A percentile compares a stretch with the other conserved stretches of the same genome.
Evolutionary conservation across 2,113 vertebrate genomes (phyloP).

Genomic region (Nycticebus coucang): DNA sequence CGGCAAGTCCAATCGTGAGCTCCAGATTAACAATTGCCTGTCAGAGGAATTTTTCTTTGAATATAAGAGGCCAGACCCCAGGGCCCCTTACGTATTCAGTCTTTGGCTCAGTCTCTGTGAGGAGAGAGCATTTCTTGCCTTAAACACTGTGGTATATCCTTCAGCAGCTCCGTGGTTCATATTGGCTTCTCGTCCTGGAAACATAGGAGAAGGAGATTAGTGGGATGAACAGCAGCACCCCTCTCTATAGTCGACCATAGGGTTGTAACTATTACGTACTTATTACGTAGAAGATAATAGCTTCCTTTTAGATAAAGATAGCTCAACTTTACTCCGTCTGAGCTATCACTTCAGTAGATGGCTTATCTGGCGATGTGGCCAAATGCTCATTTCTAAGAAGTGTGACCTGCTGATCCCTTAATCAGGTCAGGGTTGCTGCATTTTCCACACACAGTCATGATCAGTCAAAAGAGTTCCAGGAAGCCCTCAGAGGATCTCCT

Average conservation of each 20-base stretch:
- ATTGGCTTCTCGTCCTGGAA: background rate
- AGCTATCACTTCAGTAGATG: background rate
- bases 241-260: background rate
- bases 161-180: background rate
- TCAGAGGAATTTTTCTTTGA: background rate
- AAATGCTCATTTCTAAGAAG: background rate
- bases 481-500: background rate
- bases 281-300: too few species aligned
- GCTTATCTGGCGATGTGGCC: background rate
- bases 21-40: background rate
- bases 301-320: too few species aligned
- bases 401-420: background rate
- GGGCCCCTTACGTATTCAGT: background rate
- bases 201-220: background rate
- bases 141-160: background rate
- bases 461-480: background rate
- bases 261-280: background rate
- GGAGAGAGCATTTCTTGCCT: background rate
- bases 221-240: background rate
- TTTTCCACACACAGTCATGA: background rate
- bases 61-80: background rate
- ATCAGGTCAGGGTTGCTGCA: background rate
- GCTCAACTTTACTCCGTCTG: background rate
- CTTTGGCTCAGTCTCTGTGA: background rate
- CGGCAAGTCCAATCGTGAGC: background rate